Evolutionary conservation across 1,140 invertebrate genomes (phyloP).

Genomic region (Melipona quadrifasciata): DNA sequence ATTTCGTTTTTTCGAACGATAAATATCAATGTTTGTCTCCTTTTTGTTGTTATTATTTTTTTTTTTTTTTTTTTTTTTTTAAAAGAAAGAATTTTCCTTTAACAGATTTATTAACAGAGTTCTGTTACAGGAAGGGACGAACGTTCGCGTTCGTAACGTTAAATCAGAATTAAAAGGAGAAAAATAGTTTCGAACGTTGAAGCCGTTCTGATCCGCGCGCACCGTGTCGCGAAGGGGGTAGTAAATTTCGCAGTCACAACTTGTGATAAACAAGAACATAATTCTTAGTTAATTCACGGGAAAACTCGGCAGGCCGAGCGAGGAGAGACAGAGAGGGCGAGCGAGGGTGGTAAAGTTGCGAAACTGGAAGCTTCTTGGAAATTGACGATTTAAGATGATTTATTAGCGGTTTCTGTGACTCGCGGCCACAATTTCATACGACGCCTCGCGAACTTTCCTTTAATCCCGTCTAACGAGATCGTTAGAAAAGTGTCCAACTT

Average conservation of each 20-base stretch:
- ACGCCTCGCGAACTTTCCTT: neutral
- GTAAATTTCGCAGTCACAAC: conserved; percentile 47
- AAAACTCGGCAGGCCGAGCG: conserved; percentile 28
- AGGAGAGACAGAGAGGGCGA: neutral
- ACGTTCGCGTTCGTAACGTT: neutral
- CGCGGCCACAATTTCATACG: conserved; percentile 10
- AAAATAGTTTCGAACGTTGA: neutral
- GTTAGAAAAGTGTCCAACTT: conserved; percentile 1
- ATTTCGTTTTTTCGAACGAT: neutral
- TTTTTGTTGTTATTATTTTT: too few species aligned
- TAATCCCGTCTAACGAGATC: conserved; percentile 11
- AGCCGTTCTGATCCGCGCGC: neutral
- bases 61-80: too few species aligned
- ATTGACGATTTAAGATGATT: conserved; percentile 49
- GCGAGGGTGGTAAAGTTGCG: conserved; percentile 5
- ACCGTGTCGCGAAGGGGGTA: conserved; percentile 2
- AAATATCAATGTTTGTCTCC: neutral
- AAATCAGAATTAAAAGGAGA: neutral
- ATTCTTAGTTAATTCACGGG: conserved; percentile 48
- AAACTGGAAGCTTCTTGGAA: conserved; percentile 41
- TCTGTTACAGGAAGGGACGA: neutral
- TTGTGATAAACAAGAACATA: conserved; percentile 54
- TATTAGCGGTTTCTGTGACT: conserved; percentile 49
- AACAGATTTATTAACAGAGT: neutral
- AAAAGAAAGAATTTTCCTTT: neutral